A percentile compares a stretch with the other conserved stretches of the same genome.
phyloP scores from a whole-genome alignment of 1,140 invertebrate species.

The Euwallacea similis region DNA sequence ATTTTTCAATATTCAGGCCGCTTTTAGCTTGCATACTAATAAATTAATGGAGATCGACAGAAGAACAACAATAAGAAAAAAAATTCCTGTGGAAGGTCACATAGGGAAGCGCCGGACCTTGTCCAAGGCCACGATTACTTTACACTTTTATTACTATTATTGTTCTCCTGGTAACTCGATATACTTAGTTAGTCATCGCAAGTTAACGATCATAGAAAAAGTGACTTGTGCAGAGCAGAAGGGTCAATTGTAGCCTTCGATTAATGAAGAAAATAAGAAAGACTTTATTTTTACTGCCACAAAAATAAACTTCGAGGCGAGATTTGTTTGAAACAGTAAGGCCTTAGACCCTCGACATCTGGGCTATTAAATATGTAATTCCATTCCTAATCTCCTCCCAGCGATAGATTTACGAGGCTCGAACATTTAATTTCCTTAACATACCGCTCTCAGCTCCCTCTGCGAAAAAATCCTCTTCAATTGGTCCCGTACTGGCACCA shows the following conservation, averaged over 20 bases:
- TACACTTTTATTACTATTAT: no score
- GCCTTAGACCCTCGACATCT: conserved; percentile 23
- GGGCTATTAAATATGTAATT: conserved; percentile 20
- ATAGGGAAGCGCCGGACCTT: no score
- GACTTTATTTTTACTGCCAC: conserved; percentile 8
- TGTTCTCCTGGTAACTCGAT: no score
- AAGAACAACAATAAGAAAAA: no score
- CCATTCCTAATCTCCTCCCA: background rate
- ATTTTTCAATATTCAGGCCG: conserved; percentile 9
- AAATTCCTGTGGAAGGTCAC: no score
- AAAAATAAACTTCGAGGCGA: conserved; percentile 12
- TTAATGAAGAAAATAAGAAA: no score
- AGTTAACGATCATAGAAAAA: no score
- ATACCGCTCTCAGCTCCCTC: conserved; percentile 79
- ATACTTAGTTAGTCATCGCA: no score
- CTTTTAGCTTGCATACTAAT: conserved; percentile 4
- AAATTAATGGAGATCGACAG: no score
- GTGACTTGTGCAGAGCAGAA: no score
- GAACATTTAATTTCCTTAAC: conserved; percentile 44
- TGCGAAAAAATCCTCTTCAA: conserved; percentile 75
- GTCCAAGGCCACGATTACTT: no score
- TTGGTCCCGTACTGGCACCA: conserved; percentile 82
- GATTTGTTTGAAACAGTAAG: conserved; percentile 12
- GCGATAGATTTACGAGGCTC: conserved; percentile 17
- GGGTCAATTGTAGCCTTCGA: no score